phyloP scores from a whole-genome alignment of 2,113 vertebrate genomes.

The Ageneiosus marmoratus region DNA sequence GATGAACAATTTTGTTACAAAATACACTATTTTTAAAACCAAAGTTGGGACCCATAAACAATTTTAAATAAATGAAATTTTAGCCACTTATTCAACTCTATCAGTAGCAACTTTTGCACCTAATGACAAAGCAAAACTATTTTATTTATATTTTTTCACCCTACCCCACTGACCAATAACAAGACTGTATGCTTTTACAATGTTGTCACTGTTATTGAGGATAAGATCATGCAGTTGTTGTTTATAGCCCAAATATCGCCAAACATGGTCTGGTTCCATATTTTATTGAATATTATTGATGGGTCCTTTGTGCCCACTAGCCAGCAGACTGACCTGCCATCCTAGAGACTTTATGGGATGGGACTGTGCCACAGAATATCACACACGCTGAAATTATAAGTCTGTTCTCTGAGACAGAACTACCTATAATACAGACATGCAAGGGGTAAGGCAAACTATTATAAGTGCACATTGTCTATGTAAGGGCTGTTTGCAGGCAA shows the following conservation, averaged over 20 bases:
- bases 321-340: not conserved
- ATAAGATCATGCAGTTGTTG: not conserved
- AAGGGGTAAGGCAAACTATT: not conserved
- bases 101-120: too few relatives aligned
- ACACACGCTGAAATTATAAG: not conserved
- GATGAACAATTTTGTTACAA: too few relatives aligned
- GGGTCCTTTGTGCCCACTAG: not conserved
- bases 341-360: not conserved
- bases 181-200: not conserved
- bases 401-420: not conserved
- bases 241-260: not conserved
- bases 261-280: not conserved
- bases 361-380: not conserved
- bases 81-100: too few relatives aligned
- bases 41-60: too few relatives aligned
- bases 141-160: too few relatives aligned
- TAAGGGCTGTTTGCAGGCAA: not conserved
- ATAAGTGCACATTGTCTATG: not conserved
- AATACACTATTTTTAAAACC: too few relatives aligned
- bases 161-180: too few relatives aligned
- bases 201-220: not conserved
- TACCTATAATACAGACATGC: not conserved
- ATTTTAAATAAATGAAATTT: too few relatives aligned
- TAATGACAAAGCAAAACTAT: too few relatives aligned
- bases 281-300: not conserved